Evolutionary conservation across 2,113 vertebrate genomes (phyloP).

Genomic region (Malurus melanocephalus): DNA sequence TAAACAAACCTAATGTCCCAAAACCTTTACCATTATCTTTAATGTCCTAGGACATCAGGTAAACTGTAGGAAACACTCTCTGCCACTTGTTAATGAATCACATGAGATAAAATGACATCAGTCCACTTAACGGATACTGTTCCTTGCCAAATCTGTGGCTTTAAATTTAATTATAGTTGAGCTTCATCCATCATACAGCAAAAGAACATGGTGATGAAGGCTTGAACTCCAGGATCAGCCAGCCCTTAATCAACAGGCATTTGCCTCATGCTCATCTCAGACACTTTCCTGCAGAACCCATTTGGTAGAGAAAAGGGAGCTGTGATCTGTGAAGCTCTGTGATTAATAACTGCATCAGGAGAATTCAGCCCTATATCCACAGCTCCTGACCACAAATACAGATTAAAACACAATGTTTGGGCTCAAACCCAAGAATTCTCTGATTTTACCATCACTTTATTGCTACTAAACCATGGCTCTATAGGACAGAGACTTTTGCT

Average conservation of each 20-base stretch:
- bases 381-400: neutral
- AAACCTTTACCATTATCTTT: neutral
- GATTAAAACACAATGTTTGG: neutral
- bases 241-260: constrained; percentile 19
- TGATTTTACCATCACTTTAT: neutral
- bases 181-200: constrained; percentile 47
- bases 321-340: neutral
- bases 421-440: neutral
- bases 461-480: neutral
- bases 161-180: constrained; percentile 58
- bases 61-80: constrained; percentile 32
- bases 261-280: constrained; percentile 3
- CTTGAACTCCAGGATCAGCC: constrained; percentile 16
- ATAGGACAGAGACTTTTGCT: neutral
- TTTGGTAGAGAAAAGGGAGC: neutral
- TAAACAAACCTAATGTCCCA: neutral
- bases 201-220: constrained; percentile 29
- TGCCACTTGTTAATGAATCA: constrained; percentile 64
- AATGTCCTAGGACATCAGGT: constrained; percentile 32
- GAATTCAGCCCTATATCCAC: neutral
- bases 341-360: constrained; percentile 13
- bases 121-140: constrained; percentile 43
- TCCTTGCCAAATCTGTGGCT: constrained; percentile 55
- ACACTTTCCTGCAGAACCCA: neutral
- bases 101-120: constrained; percentile 60